Conservation (phyloP, 2,888 invertebrate species). For the Epirrhoe alternata region DNA sequence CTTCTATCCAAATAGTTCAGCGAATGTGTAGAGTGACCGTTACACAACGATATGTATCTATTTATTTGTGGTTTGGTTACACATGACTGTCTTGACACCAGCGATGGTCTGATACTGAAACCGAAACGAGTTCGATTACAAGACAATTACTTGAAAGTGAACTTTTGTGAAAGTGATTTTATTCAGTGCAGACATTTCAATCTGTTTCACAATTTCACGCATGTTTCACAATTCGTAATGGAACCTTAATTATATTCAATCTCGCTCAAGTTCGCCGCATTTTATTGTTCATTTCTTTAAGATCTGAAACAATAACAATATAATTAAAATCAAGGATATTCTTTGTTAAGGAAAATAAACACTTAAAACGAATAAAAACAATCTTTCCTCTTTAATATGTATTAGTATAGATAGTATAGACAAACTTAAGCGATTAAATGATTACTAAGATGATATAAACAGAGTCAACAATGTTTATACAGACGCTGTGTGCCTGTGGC, state of each 20-base stretch:
- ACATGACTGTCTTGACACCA: conserved; percentile 26
- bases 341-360: conserved; percentile 18
- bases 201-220: conserved; percentile 37
- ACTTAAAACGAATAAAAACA: not conserved
- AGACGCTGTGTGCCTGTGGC: too few relatives aligned
- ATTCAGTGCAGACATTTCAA: conserved; percentile 32
- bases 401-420: too few relatives aligned
- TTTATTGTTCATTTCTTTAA: conserved; percentile 9
- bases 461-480: too few relatives aligned
- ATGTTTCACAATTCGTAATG: conserved; percentile 29
- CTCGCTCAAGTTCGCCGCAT: conserved; percentile 1
- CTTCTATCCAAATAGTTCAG: too few relatives aligned
- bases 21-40: too few relatives aligned
- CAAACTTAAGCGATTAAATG: too few relatives aligned
- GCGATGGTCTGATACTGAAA: conserved; percentile 35
- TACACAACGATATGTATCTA: too few relatives aligned
- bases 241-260: conserved; percentile 19
- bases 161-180: conserved; percentile 42
- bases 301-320: conserved; percentile 8
- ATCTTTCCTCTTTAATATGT: not conserved
- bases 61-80: not conserved
- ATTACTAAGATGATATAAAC: too few relatives aligned
- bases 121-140: conserved; percentile 33
- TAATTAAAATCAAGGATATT: conserved; percentile 21
- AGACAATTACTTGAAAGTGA: conserved; percentile 38